Percentiles rank a stretch among this genome's conserved stretches.
Conservation (phyloP, 2,113 vertebrate genomes). For the Eupsittula cactorum region DNA sequence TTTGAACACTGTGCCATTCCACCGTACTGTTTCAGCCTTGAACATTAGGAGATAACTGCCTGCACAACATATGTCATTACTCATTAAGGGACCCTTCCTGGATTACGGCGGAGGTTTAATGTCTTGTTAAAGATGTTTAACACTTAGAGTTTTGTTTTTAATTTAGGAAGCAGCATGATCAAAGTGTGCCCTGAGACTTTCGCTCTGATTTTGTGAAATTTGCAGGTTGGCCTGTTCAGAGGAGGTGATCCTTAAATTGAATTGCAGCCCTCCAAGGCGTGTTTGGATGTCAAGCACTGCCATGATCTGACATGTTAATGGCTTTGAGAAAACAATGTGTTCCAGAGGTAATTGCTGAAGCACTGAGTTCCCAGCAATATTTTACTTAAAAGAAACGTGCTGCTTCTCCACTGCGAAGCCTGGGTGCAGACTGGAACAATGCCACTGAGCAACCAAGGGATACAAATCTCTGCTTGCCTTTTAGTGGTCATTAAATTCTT, state of each 20-base stretch:
- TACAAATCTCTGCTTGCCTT: constrained; percentile 42
- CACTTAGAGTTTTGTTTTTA: constrained; percentile 92
- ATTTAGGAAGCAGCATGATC: constrained; percentile 84
- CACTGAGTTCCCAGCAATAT: constrained; percentile 78
- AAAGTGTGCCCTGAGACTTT: constrained; percentile 79
- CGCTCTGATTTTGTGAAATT: constrained; percentile 73
- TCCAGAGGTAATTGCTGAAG: constrained; percentile 82
- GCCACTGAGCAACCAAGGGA: not conserved
- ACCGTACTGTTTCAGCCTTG: constrained; percentile 79
- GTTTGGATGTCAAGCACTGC: constrained; percentile 81
- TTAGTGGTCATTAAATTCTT: constrained; percentile 21
- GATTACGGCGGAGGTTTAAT: constrained; percentile 94
- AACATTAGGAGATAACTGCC: constrained; percentile 94
- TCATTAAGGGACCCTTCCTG: constrained; percentile 92
- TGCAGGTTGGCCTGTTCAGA: constrained; percentile 73
- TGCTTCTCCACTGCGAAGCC: constrained; percentile 2
- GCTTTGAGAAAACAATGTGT: constrained; percentile 80
- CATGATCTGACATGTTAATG: constrained; percentile 83
- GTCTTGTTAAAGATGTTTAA: constrained; percentile 99
- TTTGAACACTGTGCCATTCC: constrained; percentile 90
- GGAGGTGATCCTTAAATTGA: constrained; percentile 82
- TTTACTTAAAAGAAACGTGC: constrained; percentile 74
- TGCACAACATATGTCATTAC: constrained; percentile 97
- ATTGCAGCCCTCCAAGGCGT: constrained; percentile 81
- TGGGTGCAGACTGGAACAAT: not conserved